Base-by-base conservation (phyloP, 2,888 invertebrate species). In the Apantesis nais region DNA sequence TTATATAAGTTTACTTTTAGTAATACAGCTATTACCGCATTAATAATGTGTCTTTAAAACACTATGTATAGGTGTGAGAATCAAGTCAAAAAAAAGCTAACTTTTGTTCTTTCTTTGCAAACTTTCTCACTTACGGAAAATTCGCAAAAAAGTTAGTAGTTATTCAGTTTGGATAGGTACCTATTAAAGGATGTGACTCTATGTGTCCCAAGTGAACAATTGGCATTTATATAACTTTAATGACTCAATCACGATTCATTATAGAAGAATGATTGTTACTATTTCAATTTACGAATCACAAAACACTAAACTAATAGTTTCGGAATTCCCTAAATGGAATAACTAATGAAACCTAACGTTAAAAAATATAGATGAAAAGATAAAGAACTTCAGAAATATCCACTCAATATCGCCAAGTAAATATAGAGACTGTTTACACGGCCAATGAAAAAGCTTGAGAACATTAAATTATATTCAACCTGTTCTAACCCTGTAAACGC, bases 391-490 rank as follows among this genome's bases (percentile, higher is more conserved):
- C 22, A 2, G 22, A 22, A 55, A 37, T 64, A 55, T 62, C 63
- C 44, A 41, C 41, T 67, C 66, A 70, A 69, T 62, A 64, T 11
- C 62, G 39, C 60, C 74, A 70, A 74, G 48, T 70, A 72, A 71
- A 63, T 62, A 67, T 52, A 52, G 62, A 63, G n/a, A n/a, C 66
- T 75, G 71, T 79, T 74, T 75, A 31, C 68, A 70, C 64, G 66
- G 16, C 52, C 70, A 52, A 74, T 72, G 62, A 62, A 64, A 74
- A 74, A 70, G 76, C 70, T 74, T 63, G 70, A 73, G 71, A 67
- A 72, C 72, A 76, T 78, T 76, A 74, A 78, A 76, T 78, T 75
- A 79, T 79, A 74, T 78, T 62, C 76, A 78, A 74, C 69, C 71
- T 72, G 70, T 55, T 75, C 68, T 78, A 78, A 80, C 60, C 74